Evolutionary conservation across 2,888 invertebrate species (phyloP), one percentile per base, ranked within the genome.

Genomic region (Drosophila kanekoi): DNA sequence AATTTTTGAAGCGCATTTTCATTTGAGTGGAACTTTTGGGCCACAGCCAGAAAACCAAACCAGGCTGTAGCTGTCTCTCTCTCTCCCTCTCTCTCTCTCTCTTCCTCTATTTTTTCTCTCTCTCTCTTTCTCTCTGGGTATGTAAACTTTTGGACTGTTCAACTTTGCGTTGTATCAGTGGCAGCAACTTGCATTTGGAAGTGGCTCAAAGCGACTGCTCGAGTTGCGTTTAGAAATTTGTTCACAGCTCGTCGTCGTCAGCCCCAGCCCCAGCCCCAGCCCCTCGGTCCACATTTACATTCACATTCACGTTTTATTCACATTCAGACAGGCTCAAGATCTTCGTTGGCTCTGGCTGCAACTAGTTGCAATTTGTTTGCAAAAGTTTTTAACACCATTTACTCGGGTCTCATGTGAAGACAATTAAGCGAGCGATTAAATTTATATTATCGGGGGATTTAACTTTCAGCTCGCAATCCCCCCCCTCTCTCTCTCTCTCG

Each of bases 321-420:
- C 28, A 53, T 23, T 37, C 37, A 16, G 23, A 18, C 43, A 28
- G 43, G 43, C 44, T 37, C 60, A 61, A 44, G 52, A 68, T 73
- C 61, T 62, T 65, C 60, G 63, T 60, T 76, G n/a, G n/a, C n/a
- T n/a, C n/a, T n/a, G n/a, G n/a, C n/a, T n/a, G 72, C 84, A 85
- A 84, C 84, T 82, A 85, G 85, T 85, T 87, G 85, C 85, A 84
- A 85, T 85, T 85, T 85, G 85, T 87, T 87, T 85, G 85, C 66
- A 68, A 85, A 85, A 85, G 72, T 85, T 85, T 85, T 87, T 84
- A 85, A 84, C 85, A 85, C 85, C 85, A 85, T 85, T 85, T 85
- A 82, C 81, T 83, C 63, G 82, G 81, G 80, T 82, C 82, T 85
- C 87, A 78, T 84, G 84, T 87, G 87, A 84, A 82, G 85, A 87